Percentiles rank a stretch among this genome's conserved stretches.
These are phyloP conservation scores for Sceloporus undulatus DNA, from an alignment of 2,113 vertebrate species.

Conservation along the genomic window DNA sequence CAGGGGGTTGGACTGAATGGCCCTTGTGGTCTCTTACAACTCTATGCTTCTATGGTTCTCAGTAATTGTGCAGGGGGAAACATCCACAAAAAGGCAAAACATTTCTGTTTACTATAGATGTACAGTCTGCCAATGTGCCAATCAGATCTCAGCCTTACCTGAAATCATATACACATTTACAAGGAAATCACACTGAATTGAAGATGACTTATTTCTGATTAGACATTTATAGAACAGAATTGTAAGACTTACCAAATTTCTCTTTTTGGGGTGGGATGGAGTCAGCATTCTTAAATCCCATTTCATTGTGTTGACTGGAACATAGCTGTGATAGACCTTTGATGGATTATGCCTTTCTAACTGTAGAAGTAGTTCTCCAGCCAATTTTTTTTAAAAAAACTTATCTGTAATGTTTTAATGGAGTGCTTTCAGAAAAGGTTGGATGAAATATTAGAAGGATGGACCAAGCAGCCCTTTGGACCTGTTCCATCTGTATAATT, in stretches of 20 bases:
- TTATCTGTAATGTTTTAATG: not conserved
- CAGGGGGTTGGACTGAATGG: no score
- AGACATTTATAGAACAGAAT: not conserved
- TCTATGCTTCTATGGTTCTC: no score
- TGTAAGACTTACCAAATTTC: no score
- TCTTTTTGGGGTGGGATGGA: not conserved
- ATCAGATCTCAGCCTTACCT: not conserved
- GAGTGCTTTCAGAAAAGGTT: not conserved
- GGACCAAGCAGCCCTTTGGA: conserved; percentile 7
- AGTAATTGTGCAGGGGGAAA: no score
- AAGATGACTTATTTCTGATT: not conserved
- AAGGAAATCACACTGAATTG: not conserved
- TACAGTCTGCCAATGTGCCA: no score
- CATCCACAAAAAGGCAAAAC: no score
- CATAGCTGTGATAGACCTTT: not conserved
- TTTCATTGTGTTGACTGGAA: not conserved
- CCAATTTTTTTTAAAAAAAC: not conserved
- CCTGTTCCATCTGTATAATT: conserved; percentile 2
- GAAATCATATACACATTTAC: not conserved
- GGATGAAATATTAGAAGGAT: not conserved
- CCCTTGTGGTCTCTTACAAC: no score
- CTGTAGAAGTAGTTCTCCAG: not conserved
- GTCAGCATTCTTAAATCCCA: not conserved
- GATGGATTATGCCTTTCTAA: not conserved
- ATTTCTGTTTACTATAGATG: no score